phyloP scores from a whole-genome alignment of 2,113 vertebrate genomes.

The Chlamydotis undulata region DNA sequence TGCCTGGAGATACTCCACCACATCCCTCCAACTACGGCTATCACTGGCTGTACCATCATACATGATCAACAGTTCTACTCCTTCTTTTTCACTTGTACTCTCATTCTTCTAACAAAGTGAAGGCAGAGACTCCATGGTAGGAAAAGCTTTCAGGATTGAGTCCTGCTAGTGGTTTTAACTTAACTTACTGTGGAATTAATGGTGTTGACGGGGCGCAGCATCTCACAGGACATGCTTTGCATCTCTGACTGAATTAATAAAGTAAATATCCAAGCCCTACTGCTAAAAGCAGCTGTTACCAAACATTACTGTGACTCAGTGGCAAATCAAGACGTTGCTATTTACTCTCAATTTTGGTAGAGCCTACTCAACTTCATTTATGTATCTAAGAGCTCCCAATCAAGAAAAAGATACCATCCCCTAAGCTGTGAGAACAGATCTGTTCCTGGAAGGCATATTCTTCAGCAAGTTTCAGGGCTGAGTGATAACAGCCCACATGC shows the following conservation, averaged over 20 bases:
- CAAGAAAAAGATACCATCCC: background rate
- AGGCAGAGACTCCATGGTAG: background rate
- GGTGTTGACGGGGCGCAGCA: background rate
- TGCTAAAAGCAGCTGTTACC: background rate
- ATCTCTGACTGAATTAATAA: background rate
- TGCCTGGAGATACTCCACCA: background rate
- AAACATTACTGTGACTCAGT: background rate
- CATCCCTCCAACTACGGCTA: background rate
- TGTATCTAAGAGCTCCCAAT: background rate
- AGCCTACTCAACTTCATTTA: background rate
- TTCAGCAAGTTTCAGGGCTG: background rate
- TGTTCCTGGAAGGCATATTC: background rate
- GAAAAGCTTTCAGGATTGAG: background rate
- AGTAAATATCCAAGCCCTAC: background rate
- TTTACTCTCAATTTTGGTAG: background rate
- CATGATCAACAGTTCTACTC: fast-evolving
- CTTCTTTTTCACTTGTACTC: background rate
- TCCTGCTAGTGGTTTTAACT: background rate
- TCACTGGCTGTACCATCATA: background rate
- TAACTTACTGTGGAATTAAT: background rate
- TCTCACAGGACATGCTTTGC: background rate
- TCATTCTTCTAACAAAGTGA: background rate
- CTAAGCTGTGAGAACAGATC: background rate
- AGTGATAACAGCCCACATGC: background rate
- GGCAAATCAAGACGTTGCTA: background rate